Conservation (phyloP, 2,113 vertebrate genomes). For the Myotis yumanensis region DNA sequence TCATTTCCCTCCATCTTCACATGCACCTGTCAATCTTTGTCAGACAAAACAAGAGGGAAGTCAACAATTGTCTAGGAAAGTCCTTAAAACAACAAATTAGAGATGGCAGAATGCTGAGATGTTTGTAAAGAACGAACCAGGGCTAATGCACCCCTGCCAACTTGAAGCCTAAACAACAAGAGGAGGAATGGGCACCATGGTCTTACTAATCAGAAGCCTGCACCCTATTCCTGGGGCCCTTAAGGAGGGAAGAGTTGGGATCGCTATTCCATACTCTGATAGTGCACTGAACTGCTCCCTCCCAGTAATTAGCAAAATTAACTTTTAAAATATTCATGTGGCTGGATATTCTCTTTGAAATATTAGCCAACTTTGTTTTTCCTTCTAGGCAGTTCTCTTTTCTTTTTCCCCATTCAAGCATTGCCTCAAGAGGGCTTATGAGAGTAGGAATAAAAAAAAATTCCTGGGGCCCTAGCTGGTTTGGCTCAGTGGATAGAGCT, state of each 20-base stretch:
- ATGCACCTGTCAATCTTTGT: not conserved
- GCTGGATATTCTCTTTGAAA: not conserved
- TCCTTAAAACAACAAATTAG: not conserved
- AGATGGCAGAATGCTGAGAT: not conserved
- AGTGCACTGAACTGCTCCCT: not conserved
- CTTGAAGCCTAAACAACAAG: not conserved
- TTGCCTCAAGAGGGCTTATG: not conserved
- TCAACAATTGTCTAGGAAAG: not conserved
- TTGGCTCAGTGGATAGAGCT: no score
- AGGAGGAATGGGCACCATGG: not conserved
- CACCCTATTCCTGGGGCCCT: not conserved
- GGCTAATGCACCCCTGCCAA: not conserved
- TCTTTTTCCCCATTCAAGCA: not conserved
- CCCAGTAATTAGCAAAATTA: not conserved
- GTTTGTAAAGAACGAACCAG: not conserved
- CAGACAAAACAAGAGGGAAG: not conserved
- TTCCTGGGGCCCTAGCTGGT: no score
- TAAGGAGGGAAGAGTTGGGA: not conserved
- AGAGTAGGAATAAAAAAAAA: not conserved
- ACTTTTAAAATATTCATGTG: conserved; percentile 1
- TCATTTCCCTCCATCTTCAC: not conserved
- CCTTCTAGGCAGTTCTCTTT: not conserved
- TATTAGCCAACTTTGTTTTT: not conserved
- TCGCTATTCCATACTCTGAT: no score
- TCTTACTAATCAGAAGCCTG: not conserved